These are phyloP conservation scores for Drosophila serrata DNA, from an alignment of 1,140 invertebrate genomes.

Conservation along the genomic window DNA sequence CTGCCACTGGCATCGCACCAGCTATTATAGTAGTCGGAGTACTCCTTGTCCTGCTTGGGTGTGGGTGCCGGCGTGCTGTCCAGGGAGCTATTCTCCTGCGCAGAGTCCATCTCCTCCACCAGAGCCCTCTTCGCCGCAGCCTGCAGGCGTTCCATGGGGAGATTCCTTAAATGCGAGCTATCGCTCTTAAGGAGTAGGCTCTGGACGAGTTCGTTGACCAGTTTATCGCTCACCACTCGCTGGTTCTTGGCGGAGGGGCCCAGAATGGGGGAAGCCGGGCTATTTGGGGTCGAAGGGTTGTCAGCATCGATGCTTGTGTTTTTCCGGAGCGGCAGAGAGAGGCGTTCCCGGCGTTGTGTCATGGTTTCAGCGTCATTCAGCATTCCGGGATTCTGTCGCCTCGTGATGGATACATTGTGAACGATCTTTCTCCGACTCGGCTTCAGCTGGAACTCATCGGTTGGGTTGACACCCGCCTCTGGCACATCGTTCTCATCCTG, in stretches of 20 bases:
- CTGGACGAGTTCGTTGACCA: slow-evolving; percentile 87
- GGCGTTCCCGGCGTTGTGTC: slow-evolving; percentile 74
- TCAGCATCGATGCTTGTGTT: slow-evolving; percentile 84
- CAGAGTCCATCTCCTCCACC: slow-evolving; percentile 85
- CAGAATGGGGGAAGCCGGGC: slow-evolving; percentile 86
- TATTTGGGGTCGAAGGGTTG: slow-evolving; percentile 86
- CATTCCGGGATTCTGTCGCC: slow-evolving; percentile 70
- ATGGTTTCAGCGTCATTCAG: slow-evolving; percentile 76
- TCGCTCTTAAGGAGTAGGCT: slow-evolving; percentile 87
- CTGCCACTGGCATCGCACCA: slow-evolving; percentile 86
- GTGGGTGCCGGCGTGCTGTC: slow-evolving; percentile 85
- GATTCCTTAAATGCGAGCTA: slow-evolving; percentile 86
- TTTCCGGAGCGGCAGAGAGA: slow-evolving; percentile 85
- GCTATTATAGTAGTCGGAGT: slow-evolving; percentile 88
- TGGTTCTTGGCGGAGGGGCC: slow-evolving; percentile 63
- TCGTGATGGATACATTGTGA: slow-evolving; percentile 83
- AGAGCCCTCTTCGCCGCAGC: slow-evolving; percentile 87
- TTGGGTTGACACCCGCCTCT: slow-evolving; percentile 69
- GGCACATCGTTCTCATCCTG: slow-evolving; percentile 87
- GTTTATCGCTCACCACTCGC: slow-evolving; percentile 85
- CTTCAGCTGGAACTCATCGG: slow-evolving; percentile 78
- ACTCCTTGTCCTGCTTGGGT: slow-evolving; percentile 85
- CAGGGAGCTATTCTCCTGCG: slow-evolving; percentile 80
- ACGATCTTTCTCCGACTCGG: slow-evolving; percentile 74
- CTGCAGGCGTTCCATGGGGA: slow-evolving; percentile 87